phyloP scores from a whole-genome alignment of 2,797 vertebrate species.

The Gallinago solitaria region DNA sequence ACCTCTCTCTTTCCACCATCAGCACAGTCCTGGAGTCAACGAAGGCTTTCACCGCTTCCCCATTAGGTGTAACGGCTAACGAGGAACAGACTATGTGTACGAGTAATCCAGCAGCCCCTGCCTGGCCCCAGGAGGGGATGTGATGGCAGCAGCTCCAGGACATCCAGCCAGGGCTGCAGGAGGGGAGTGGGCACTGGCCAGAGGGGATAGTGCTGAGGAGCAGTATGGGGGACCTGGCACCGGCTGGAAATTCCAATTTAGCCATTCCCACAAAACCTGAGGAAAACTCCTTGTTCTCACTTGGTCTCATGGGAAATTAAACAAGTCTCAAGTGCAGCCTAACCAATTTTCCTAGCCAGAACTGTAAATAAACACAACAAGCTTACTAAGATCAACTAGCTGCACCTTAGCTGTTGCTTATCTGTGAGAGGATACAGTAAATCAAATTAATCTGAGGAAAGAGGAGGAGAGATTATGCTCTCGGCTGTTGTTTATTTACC shows the following conservation, averaged over 20 bases:
- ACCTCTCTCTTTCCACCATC: neutral
- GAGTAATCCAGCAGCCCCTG: neutral
- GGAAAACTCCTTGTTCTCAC: neutral
- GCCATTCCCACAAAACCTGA: neutral
- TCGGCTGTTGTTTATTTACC: neutral
- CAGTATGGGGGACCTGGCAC: neutral
- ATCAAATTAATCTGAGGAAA: neutral
- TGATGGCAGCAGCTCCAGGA: neutral
- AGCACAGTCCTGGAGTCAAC: neutral
- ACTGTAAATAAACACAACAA: neutral
- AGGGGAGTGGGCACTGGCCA: neutral
- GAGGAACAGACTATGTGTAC: neutral
- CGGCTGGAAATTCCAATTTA: neutral
- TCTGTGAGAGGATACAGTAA: neutral
- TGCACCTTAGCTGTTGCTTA: neutral
- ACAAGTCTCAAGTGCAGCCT: neutral
- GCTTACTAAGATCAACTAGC: neutral
- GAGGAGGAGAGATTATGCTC: neutral
- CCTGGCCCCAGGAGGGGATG: neutral
- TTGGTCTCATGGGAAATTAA: neutral
- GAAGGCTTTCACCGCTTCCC: neutral
- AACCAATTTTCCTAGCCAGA: neutral
- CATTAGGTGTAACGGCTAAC: neutral
- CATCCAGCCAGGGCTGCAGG: neutral
- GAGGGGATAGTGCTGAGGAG: neutral